Conservation (phyloP, 2,888 invertebrate species). For the Lobophora halterata region DNA sequence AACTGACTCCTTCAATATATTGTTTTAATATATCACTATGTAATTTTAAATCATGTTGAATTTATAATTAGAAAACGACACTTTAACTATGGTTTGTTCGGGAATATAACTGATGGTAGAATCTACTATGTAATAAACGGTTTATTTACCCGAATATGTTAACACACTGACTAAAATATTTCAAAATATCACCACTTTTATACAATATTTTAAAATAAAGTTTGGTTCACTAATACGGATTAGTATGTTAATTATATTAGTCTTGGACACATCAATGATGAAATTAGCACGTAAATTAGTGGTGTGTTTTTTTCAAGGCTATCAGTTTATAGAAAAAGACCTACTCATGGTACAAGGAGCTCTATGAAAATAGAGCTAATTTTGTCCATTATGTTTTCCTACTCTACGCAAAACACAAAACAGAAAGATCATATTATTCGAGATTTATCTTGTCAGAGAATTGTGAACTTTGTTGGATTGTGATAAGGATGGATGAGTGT, state of each 20-base stretch:
- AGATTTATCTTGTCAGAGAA: constrained; percentile 18
- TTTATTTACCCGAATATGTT: constrained; percentile 7
- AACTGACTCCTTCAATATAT: too few species aligned
- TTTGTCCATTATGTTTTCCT: constrained; percentile 6
- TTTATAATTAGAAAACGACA: too few species aligned
- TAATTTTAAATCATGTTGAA: too few species aligned
- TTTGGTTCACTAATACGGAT: constrained; percentile 31
- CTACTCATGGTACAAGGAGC: background rate
- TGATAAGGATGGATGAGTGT: constrained; percentile 39
- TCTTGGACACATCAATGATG: constrained; percentile 17
- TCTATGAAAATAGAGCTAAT: constrained; percentile 2
- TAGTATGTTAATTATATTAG: constrained; percentile 27
- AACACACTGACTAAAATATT: constrained; percentile 24
- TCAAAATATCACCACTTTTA: constrained; percentile 22
- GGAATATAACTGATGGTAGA: too few species aligned
- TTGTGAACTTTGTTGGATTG: constrained; percentile 32
- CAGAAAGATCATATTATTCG: constrained; percentile 4
- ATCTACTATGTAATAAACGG: too few species aligned
- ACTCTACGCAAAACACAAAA: constrained; percentile 5
- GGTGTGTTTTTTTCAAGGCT: background rate
- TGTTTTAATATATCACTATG: too few species aligned
- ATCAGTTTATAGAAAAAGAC: background rate
- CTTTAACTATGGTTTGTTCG: too few species aligned
- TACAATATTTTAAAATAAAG: constrained; percentile 22
- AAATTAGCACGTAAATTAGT: constrained; percentile 25